Evolutionary conservation across 2,113 vertebrate species (phyloP).

Genomic region (Pollimyrus isidori): DNA sequence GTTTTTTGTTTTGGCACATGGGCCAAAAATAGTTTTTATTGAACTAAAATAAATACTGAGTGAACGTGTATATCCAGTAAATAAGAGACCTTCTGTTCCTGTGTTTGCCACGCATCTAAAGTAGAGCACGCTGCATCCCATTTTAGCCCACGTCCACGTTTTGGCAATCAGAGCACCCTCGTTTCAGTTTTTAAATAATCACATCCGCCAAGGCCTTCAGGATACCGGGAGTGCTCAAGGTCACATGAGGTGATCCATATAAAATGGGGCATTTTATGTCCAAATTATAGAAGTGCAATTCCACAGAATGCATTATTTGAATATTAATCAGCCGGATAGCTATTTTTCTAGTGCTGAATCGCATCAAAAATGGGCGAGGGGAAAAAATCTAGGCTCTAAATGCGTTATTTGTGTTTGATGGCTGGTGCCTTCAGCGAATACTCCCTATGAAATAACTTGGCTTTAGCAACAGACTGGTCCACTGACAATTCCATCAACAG

Average conservation of each 20-base stretch:
- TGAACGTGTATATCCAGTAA: background rate
- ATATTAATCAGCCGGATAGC: background rate
- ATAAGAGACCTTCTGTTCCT: background rate
- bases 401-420: background rate
- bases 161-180: background rate
- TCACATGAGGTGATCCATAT: background rate
- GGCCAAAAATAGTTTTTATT: background rate
- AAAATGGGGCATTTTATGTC: background rate
- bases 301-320: conserved; percentile 2
- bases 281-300: background rate
- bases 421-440: background rate
- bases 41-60: background rate
- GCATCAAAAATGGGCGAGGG: background rate
- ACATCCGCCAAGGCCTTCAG: background rate
- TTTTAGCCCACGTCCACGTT: background rate
- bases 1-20: background rate
- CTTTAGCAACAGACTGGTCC: background rate
- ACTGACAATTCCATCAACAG: background rate
- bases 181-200: conserved; percentile 6
- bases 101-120: background rate
- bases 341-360: background rate
- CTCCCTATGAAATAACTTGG: background rate
- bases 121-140: background rate
- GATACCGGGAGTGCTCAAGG: background rate
- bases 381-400: background rate